Evolutionary conservation across 2,113 vertebrate species (phyloP).

Genomic region (Plecotus auritus): DNA sequence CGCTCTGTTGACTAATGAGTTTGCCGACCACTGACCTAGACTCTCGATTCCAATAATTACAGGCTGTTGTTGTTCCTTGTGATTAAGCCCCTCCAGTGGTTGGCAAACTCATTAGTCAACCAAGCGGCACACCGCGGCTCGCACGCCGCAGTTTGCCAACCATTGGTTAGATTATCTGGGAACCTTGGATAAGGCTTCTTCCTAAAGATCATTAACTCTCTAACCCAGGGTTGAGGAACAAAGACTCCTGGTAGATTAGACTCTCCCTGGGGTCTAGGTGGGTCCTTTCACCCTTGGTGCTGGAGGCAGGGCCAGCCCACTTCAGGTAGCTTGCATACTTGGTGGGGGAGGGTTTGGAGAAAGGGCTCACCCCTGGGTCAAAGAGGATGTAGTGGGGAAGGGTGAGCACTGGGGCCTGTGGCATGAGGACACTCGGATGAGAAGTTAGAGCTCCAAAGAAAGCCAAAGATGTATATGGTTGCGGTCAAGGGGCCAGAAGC

Average conservation of each 20-base stretch:
- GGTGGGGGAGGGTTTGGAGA: neutral
- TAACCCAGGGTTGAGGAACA: neutral
- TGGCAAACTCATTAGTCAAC: too few species aligned
- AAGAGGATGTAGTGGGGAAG: too few species aligned
- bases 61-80: too few species aligned
- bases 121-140: too few species aligned
- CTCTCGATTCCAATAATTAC: too few species aligned
- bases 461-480: neutral
- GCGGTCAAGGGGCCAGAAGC: neutral
- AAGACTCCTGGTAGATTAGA: neutral
- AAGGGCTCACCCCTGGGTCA: neutral
- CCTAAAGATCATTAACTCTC: neutral
- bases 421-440: neutral
- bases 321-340: neutral
- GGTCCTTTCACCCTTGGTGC: neutral
- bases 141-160: too few species aligned
- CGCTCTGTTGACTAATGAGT: too few species aligned
- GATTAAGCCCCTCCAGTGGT: too few species aligned
- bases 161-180: neutral
- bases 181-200: neutral
- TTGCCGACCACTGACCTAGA: too few species aligned
- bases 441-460: neutral
- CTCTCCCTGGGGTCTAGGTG: neutral
- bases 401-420: neutral
- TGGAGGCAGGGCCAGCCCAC: neutral